Percentiles rank a stretch among this genome's conserved stretches.
These are phyloP conservation scores for Eudasyphora cyanicolor DNA, from an alignment of 2,888 invertebrate species.

Conservation along the genomic window DNA sequence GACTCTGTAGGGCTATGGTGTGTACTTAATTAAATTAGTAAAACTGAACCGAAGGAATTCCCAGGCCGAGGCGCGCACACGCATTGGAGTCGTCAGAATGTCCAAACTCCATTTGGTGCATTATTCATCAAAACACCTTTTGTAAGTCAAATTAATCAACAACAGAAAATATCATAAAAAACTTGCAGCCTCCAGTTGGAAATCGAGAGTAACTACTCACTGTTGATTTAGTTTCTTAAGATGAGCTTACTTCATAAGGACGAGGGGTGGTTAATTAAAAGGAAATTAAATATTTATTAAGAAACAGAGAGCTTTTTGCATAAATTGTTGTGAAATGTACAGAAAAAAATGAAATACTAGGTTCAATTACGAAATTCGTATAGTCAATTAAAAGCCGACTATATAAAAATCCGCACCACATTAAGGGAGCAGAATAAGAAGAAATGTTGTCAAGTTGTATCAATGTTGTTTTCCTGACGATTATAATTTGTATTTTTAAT, in stretches of 20 bases:
- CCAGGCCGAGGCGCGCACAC: neutral
- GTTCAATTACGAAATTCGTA: no score
- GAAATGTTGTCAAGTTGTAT: no score
- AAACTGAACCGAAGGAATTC: constrained; percentile 35
- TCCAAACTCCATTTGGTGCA: neutral
- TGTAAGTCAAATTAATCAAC: constrained; percentile 2
- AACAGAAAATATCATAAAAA: neutral
- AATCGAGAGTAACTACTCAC: neutral
- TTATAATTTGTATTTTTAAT: no score
- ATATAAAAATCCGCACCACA: no score
- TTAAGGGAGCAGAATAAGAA: no score
- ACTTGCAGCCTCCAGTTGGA: neutral
- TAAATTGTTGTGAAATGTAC: neutral
- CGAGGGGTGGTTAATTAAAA: neutral
- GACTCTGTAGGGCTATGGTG: neutral
- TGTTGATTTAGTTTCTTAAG: neutral
- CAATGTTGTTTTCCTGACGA: no score
- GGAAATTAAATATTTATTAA: neutral
- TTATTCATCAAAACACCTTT: constrained; percentile 20
- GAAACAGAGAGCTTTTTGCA: neutral
- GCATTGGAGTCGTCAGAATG: no score
- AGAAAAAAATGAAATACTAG: no score
- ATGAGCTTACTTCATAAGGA: neutral
- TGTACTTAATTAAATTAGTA: constrained; percentile 53
- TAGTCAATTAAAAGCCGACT: no score